Evolutionary conservation across 2,797 vertebrate genomes (phyloP).

Genomic region (Lutjanus campechanus): DNA sequence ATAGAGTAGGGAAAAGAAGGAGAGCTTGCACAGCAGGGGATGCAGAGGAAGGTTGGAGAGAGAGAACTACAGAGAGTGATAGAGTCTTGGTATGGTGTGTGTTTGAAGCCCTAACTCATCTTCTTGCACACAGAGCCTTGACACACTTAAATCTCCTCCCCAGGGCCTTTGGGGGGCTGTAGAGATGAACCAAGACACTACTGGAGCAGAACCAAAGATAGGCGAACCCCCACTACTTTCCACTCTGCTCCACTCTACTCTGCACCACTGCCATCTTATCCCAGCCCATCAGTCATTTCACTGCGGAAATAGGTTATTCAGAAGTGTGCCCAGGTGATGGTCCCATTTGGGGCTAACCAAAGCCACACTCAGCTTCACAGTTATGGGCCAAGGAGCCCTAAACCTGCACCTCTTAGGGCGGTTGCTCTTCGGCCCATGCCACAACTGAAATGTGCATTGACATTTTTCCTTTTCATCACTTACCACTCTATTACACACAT

Average conservation of each 20-base stretch:
- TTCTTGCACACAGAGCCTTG: slow-evolving; percentile 71
- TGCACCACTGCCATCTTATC: slow-evolving; percentile 59
- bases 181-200: slow-evolving; percentile 64
- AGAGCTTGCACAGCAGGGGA: slow-evolving; percentile 53
- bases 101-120: slow-evolving; percentile 73
- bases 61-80: slow-evolving; percentile 43
- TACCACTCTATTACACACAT: slow-evolving; percentile 7
- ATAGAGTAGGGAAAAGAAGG: slow-evolving; percentile 50
- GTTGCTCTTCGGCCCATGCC: neutral
- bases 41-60: slow-evolving; percentile 26
- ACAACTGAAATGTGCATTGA: slow-evolving; percentile 28
- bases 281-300: slow-evolving; percentile 73
- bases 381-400: slow-evolving; percentile 22
- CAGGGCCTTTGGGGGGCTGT: slow-evolving; percentile 48
- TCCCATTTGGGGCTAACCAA: slow-evolving; percentile 52
- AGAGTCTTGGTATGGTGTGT: slow-evolving; percentile 35
- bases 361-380: slow-evolving; percentile 28
- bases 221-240: slow-evolving; percentile 52
- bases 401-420: slow-evolving; percentile 17
- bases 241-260: slow-evolving; percentile 55
- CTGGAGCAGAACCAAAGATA: slow-evolving; percentile 70
- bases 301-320: slow-evolving; percentile 69
- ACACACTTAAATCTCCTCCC: slow-evolving; percentile 75
- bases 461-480: slow-evolving; percentile 24
- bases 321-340: slow-evolving; percentile 59